Conservation (phyloP, 2,888 invertebrate species). For the Kuschelorhynchus macadamiae region DNA sequence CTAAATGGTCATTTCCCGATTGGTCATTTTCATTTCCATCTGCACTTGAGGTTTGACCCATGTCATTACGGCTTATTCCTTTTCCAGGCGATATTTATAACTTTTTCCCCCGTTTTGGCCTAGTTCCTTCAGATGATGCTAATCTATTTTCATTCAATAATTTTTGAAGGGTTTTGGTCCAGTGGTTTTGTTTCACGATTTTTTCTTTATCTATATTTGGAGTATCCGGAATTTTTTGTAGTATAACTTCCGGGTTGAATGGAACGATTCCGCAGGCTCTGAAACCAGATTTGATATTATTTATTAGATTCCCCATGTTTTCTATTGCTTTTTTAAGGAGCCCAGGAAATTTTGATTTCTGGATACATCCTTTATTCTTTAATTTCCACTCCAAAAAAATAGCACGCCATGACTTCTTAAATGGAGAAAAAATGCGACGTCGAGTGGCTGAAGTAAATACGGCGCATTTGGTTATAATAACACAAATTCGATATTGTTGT, state of each 20-base stretch:
- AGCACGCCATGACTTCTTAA: slow-evolving; percentile 37
- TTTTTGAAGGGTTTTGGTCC: slow-evolving; percentile 19
- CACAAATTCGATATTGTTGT: slow-evolving; percentile 43
- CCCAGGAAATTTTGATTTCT: slow-evolving; percentile 31
- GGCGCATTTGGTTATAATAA: slow-evolving; percentile 42
- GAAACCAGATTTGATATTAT: slow-evolving; percentile 26
- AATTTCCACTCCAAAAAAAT: slow-evolving; percentile 27
- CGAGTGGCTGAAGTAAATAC: slow-evolving; percentile 39
- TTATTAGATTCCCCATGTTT: slow-evolving; percentile 21
- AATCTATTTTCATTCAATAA: slow-evolving; percentile 17
- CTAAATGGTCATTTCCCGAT: slow-evolving; percentile 1
- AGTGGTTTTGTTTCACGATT: slow-evolving; percentile 23
- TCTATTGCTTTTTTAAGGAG: slow-evolving; percentile 27
- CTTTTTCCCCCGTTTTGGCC: slow-evolving; percentile 21
- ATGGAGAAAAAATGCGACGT: slow-evolving; percentile 42
- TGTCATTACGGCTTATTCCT: background rate
- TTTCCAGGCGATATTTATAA: slow-evolving; percentile 6
- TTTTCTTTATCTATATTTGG: background rate
- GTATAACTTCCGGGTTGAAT: slow-evolving; percentile 12
- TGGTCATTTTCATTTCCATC: background rate
- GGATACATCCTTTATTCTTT: slow-evolving; percentile 33
- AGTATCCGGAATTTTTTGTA: slow-evolving; percentile 21
- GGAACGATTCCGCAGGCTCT: slow-evolving; percentile 23
- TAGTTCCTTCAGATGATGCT: slow-evolving; percentile 2
- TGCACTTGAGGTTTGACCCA: background rate